Conservation (phyloP, 2,888 invertebrate genomes). For the Tipula confusa region DNA sequence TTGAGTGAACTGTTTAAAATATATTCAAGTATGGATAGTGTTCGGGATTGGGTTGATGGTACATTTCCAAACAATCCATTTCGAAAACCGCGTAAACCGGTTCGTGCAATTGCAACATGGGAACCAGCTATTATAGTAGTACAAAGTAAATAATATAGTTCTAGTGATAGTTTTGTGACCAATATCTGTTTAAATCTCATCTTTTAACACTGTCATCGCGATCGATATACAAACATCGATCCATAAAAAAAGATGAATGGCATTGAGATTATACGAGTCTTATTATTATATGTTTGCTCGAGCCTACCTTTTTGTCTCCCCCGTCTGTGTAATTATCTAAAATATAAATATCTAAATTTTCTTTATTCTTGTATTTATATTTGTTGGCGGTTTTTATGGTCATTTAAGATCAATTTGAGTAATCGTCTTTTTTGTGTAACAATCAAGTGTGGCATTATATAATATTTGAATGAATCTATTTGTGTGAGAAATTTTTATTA, state of each 20-base stretch:
- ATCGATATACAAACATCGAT: background rate
- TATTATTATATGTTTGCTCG: background rate
- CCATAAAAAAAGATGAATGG: background rate
- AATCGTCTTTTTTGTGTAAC: background rate
- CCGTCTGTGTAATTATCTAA: background rate
- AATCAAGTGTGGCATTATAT: background rate
- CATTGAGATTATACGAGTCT: background rate
- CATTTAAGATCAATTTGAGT: background rate
- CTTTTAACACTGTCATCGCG: background rate
- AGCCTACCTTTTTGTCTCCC: background rate
- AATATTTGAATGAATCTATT: background rate
- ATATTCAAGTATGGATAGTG: background rate
- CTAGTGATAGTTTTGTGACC: background rate
- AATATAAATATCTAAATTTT: background rate
- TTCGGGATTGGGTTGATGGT: background rate
- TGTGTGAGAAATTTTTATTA: background rate
- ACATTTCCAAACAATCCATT: constrained; percentile 27
- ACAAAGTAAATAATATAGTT: background rate
- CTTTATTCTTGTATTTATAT: background rate
- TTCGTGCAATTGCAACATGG: background rate
- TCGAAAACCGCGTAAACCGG: background rate
- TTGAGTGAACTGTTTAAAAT: too few species aligned
- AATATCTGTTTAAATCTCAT: background rate
- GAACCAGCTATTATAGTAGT: background rate
- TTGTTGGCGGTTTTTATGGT: constrained; percentile 9